phyloP scores from a whole-genome alignment of 2,797 vertebrate species.

The Linurgus olivaceus region DNA sequence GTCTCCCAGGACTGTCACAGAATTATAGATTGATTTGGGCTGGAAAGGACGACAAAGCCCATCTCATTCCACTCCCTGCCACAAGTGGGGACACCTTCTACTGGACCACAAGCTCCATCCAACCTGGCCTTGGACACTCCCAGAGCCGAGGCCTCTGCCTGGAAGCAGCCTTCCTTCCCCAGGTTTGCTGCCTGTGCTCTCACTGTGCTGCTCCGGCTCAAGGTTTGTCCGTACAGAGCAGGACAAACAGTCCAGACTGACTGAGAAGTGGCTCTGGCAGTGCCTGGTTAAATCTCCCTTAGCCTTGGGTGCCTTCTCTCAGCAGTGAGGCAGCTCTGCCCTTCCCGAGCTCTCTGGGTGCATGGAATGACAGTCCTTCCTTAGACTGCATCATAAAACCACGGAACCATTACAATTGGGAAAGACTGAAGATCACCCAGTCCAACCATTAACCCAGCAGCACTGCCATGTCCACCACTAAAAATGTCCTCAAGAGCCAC shows the following conservation, averaged over 20 bases:
- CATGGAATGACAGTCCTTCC: background rate
- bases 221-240: background rate
- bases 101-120: background rate
- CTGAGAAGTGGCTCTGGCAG: background rate
- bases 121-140: background rate
- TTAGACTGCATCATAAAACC: background rate
- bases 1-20: background rate
- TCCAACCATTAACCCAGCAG: background rate
- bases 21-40: background rate
- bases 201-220: background rate
- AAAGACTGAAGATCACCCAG: background rate
- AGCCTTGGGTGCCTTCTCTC: background rate
- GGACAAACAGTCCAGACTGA: background rate
- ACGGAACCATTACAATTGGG: background rate
- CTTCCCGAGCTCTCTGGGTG: background rate
- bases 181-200: background rate
- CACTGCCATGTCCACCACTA: background rate
- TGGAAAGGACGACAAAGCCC: background rate
- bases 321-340: background rate
- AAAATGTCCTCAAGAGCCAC: background rate
- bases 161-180: background rate
- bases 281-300: background rate
- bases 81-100: background rate
- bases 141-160: background rate
- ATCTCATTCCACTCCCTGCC: background rate